Evolutionary conservation across 1,140 invertebrate genomes (phyloP), one percentile per base, ranked within the genome.

Genomic region (Atta texana): DNA sequence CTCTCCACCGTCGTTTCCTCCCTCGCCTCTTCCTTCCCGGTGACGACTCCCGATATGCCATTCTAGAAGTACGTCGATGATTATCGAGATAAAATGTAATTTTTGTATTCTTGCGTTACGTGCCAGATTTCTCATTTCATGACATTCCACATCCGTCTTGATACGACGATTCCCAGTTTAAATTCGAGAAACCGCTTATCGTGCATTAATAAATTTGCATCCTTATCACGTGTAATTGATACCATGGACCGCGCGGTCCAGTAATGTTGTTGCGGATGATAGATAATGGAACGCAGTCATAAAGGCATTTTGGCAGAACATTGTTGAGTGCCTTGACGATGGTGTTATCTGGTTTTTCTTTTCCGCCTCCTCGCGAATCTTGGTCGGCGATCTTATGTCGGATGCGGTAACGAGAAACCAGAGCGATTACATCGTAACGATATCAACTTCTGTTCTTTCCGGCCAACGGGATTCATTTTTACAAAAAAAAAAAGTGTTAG

Each of bases 61-160:
- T 76, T 80, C 16, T 75, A 72, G 61, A 75, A 12, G 44, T 39
- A 64, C 78, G 55, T 84, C 75, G 89, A 90, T 90, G 81, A 90
- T 90, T 90, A 90, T 90, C 89, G 71, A 71, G 86, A 90, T 90
- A 86, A 90, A 88, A 90, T 86, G 86, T 85, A 88, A 28, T 90
- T 86, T 90, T 88, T 76, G 75, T 88, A 69, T 84, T 85, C 63
- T 55, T 71, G 28, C 78, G 85, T 90, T 90, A 90, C 75, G 86
- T 87, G 88, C 84, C 75, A 63, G 59, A 51, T 69, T 63, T 80
- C 59, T 84, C 87, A 51, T 31, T 71, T 89, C 75, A 74, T 66
- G 87, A 86, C 88, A 89, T 61, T 81, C 78, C 88, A 63, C 82
- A 81, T 49, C 18, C 53, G 24, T 89, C 82, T 80, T 57, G 80